Conservation (phyloP, 2,888 invertebrate genomes). For the Cloeon dipterum region DNA sequence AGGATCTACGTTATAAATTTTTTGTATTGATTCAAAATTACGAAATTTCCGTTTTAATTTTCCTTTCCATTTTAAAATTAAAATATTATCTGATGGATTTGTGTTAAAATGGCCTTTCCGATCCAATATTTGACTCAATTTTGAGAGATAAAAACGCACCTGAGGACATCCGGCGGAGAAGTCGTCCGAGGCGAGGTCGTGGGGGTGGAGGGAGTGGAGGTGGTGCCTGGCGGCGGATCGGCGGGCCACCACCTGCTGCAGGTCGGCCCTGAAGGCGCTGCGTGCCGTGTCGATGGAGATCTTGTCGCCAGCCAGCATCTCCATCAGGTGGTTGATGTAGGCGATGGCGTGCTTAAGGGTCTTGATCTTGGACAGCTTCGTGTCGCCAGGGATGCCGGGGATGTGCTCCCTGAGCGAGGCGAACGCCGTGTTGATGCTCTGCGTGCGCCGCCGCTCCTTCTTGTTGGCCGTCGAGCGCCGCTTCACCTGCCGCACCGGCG, state of each 20-base stretch:
- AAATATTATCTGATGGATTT: no score
- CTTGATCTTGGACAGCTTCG: slow-evolving; percentile 86
- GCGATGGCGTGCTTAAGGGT: slow-evolving; percentile 79
- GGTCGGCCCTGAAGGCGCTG: slow-evolving; percentile 63
- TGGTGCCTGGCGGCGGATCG: slow-evolving; percentile 14
- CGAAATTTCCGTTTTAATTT: no score
- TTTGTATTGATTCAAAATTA: no score
- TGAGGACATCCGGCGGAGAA: no score
- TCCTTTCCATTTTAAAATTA: no score
- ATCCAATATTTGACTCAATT: no score
- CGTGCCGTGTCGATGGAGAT: slow-evolving; percentile 52
- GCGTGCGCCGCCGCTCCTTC: slow-evolving; percentile 77
- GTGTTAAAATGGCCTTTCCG: no score
- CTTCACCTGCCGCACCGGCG: slow-evolving; percentile 39
- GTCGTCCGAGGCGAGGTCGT: no score
- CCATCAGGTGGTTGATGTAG: slow-evolving; percentile 80
- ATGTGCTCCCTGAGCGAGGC: slow-evolving; percentile 81
- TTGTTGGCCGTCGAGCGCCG: slow-evolving; percentile 78
- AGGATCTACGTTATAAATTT: no score
- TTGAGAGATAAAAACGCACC: no score
- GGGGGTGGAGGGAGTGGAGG: no score
- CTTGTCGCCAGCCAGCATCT: slow-evolving; percentile 68
- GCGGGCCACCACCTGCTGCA: slow-evolving; percentile 28
- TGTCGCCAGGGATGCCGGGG: slow-evolving; percentile 89
- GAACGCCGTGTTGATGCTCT: slow-evolving; percentile 89